Conservation (phyloP, 2,888 invertebrate genomes). For the Diarsia brunnea region DNA sequence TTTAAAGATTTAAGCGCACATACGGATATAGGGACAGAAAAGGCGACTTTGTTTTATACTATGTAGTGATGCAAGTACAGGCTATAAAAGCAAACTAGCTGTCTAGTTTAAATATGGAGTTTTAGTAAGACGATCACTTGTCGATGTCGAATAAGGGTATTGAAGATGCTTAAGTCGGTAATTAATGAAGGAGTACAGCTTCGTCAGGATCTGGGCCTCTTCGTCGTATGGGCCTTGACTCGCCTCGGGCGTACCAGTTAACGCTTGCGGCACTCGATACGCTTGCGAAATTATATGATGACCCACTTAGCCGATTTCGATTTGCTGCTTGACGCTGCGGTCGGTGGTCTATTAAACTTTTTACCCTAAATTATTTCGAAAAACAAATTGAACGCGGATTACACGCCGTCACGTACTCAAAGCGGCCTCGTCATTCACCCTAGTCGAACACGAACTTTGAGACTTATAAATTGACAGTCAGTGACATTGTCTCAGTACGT, state of each 20-base stretch:
- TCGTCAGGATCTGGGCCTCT: slow-evolving; percentile 79
- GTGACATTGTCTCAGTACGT: slow-evolving; percentile 67
- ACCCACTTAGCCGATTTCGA: slow-evolving; percentile 89
- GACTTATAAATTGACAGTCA: slow-evolving; percentile 66
- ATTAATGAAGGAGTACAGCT: slow-evolving; percentile 56
- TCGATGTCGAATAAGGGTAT: slow-evolving; percentile 51
- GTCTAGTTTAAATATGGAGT: slow-evolving; percentile 48
- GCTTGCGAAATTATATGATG: slow-evolving; percentile 90
- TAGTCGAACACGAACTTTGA: slow-evolving; percentile 57
- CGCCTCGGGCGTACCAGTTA: slow-evolving; percentile 86
- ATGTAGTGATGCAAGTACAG: slow-evolving; percentile 50
- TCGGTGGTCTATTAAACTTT: slow-evolving; percentile 80
- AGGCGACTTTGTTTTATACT: too few species aligned
- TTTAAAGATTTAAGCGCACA: too few species aligned
- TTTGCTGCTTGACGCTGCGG: slow-evolving; percentile 83
- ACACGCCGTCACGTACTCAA: slow-evolving; percentile 69
- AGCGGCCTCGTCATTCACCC: slow-evolving; percentile 72
- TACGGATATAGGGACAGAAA: too few species aligned
- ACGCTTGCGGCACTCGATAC: slow-evolving; percentile 89
- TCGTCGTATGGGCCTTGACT: slow-evolving; percentile 85
- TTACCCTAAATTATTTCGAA: slow-evolving; percentile 81
- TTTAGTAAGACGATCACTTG: slow-evolving; percentile 29
- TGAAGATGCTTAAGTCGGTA: slow-evolving; percentile 52
- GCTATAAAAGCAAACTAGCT: slow-evolving; percentile 39
- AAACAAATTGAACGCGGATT: slow-evolving; percentile 69